phyloP scores from a whole-genome alignment of 1,140 invertebrate species.

The Frieseomelitta varia region DNA sequence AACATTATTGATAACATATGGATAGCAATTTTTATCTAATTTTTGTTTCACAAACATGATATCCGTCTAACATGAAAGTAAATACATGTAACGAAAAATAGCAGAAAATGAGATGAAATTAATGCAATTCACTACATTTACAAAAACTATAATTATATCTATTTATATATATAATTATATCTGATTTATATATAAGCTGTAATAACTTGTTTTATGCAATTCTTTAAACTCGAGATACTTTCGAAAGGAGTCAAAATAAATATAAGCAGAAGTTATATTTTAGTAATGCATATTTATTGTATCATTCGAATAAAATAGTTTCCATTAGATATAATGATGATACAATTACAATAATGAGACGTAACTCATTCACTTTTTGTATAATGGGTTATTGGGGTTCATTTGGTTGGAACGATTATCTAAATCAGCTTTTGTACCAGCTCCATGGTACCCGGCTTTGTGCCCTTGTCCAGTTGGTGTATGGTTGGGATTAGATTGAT shows the following conservation, averaged over 20 bases:
- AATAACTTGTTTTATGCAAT: background rate
- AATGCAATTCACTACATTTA: background rate
- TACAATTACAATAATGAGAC: no score
- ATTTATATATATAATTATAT: no score
- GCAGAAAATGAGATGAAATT: background rate
- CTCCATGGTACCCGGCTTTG: slow-evolving; percentile 38
- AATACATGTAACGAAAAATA: background rate
- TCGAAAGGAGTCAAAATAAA: background rate
- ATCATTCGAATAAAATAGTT: background rate
- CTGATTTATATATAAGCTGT: background rate
- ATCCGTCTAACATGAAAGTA: background rate
- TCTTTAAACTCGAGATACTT: background rate
- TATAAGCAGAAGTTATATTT: background rate
- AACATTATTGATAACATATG: background rate
- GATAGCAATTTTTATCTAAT: background rate
- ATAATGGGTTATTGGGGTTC: slow-evolving; percentile 43
- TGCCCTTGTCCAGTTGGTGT: slow-evolving; percentile 30
- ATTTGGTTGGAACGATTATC: slow-evolving; percentile 18
- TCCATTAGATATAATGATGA: background rate
- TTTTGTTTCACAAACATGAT: background rate
- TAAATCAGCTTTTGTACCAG: background rate
- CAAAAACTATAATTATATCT: background rate
- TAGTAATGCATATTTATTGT: slow-evolving; percentile 1
- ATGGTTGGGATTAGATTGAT: slow-evolving; percentile 44
- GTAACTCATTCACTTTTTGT: slow-evolving; percentile 11